These are phyloP conservation scores for Epizoanthus illoricatus DNA, from an alignment of 92 coral and sea anemone genomes.

Conservation along the genomic window DNA sequence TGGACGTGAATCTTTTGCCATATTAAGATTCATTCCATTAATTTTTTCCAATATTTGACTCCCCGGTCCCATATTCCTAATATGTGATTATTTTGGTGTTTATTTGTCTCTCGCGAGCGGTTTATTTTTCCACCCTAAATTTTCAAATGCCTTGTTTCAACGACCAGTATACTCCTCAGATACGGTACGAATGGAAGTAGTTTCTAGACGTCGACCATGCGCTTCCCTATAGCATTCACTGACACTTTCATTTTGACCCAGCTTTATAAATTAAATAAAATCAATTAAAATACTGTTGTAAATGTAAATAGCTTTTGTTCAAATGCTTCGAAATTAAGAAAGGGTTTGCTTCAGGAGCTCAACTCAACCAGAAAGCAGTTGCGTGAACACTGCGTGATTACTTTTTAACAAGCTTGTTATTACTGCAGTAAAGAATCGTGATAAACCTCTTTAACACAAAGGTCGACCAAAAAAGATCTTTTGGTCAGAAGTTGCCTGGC, in stretches of 20 bases:
- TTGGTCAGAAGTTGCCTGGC: background rate
- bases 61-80: slow-evolving; percentile 6
- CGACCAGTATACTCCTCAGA: background rate
- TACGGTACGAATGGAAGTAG: no score
- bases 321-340: background rate
- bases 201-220: no score
- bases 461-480: background rate
- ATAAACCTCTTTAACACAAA: background rate
- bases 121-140: background rate
- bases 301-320: background rate
- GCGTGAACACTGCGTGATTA: slow-evolving; percentile 9
- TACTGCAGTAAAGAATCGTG: background rate
- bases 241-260: no score
- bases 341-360: no score
- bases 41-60: slow-evolving; percentile 5
- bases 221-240: no score
- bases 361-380: background rate
- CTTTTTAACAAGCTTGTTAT: slow-evolving; percentile 4
- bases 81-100: background rate
- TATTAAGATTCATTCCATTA: slow-evolving; percentile 29
- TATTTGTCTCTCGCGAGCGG: background rate
- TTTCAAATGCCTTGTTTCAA: background rate
- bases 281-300: background rate
- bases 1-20: background rate
- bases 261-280: no score